Evolutionary conservation across 2,113 vertebrate species (phyloP).

Genomic region (Strigops habroptila): DNA sequence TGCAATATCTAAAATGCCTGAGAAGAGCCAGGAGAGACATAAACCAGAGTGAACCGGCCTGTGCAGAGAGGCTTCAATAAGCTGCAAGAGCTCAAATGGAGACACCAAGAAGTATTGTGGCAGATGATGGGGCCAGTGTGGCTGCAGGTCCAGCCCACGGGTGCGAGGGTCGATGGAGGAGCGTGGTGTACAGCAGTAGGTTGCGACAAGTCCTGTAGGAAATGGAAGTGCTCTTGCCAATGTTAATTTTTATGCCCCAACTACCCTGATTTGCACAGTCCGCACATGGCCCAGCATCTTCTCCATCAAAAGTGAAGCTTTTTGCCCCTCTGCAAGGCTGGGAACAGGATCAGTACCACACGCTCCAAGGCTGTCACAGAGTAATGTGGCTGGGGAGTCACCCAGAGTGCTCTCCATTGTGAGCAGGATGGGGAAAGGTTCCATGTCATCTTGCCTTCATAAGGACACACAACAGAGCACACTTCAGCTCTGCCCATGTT

Average conservation of each 20-base stretch:
- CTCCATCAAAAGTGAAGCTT: neutral
- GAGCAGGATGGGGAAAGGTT: neutral
- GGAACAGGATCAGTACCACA: neutral
- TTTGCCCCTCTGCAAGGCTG: neutral
- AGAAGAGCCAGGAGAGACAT: constrained; percentile 19
- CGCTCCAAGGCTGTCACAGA: neutral
- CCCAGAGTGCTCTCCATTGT: neutral
- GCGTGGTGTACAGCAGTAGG: neutral
- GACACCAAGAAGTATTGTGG: rapidly evolving
- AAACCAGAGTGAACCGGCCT: neutral
- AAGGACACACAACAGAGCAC: neutral
- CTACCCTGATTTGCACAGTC: neutral
- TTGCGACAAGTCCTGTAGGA: neutral
- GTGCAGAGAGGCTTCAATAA: neutral
- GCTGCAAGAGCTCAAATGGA: neutral
- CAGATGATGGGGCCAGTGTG: rapidly evolving
- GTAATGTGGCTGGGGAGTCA: neutral
- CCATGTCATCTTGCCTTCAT: rapidly evolving
- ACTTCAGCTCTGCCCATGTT: neutral
- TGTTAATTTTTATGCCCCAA: neutral
- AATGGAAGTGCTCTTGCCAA: neutral
- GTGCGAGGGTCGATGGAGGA: neutral
- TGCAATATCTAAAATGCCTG: constrained; percentile 47
- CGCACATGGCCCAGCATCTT: neutral
- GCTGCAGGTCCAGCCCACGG: neutral